Base-by-base conservation (phyloP, 2,113 vertebrate species). In the Xyrauchen texanus region DNA sequence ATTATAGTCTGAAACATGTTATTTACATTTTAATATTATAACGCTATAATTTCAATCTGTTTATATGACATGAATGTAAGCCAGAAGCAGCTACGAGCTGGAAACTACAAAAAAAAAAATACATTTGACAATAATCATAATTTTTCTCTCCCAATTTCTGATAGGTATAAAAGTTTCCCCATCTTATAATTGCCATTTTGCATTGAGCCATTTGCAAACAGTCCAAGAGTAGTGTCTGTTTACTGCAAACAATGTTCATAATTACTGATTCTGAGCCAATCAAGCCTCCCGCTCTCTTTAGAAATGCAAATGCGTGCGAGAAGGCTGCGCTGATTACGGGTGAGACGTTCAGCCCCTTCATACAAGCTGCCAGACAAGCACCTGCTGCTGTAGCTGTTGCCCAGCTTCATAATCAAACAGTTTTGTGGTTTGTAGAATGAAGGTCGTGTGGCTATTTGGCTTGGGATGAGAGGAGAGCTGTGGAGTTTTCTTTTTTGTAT, bases 191-290 rank as follows among this genome's bases (percentile, higher is more conserved):
- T 92, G 88, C 74, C 83, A 86, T 88, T 88, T 68, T 85, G 85
- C 79, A 16, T 5, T 57, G 68, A 85, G 88, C 86, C 90, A 91
- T 92, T 93, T 92, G 92, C 91, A 93, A 93, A 92, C 91, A 92
- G 91, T 91, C 89, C 90, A 82, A 87, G 88, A 86, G 88, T 85
- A 76, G 81, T 81, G 83, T 90, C 86, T 93, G 90, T 93, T 93
- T 93, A 93, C 88, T 82, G 75, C 91, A 91, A 93, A 93, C 93
- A 94, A 93, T 93, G 85, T 84, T 86, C 84, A 83, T 93, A 94
- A 93, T 94, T 93, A 92, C 89, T 80, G 84, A 92, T 89, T 90
- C 88, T 78, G 84, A 85, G 89, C 91, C 89, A 94, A 94, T 93
- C 93, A 93, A 90, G 88, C 81, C 85, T 79, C 82, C 74, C 79